A percentile compares a stretch with the other conserved stretches of the same genome.
Conservation (phyloP, 2,888 invertebrate genomes). For the Pelosia muscerda region DNA sequence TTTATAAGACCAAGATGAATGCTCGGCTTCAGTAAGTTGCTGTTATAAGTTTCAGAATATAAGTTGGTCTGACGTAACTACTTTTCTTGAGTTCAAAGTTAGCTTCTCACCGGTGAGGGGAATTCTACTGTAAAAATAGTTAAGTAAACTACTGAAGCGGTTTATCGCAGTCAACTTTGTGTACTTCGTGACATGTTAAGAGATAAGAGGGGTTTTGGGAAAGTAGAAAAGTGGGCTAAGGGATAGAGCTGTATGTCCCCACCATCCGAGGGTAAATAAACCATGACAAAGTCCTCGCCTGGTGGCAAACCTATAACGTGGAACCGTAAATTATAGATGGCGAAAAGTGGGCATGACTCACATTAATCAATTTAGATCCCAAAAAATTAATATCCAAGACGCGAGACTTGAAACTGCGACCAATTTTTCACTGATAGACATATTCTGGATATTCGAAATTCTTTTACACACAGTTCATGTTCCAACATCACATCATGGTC, state of each 20-base stretch:
- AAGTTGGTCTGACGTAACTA: conserved; percentile 44
- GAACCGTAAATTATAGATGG: too few relatives aligned
- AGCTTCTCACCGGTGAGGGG: conserved; percentile 33
- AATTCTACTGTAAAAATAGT: conserved; percentile 37
- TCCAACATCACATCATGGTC: too few relatives aligned
- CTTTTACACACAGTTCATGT: too few relatives aligned
- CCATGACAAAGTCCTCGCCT: too few relatives aligned
- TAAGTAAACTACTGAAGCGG: conserved; percentile 31
- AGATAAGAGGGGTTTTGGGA: not conserved
- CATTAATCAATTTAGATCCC: too few relatives aligned
- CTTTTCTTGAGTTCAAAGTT: conserved; percentile 26
- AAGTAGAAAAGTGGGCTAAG: not conserved
- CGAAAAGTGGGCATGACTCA: too few relatives aligned
- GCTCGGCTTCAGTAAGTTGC: conserved; percentile 27
- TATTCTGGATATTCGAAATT: too few relatives aligned
- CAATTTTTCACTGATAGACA: too few relatives aligned
- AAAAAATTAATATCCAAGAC: too few relatives aligned
- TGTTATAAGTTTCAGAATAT: conserved; percentile 44
- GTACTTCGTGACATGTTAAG: not conserved
- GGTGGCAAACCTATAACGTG: too few relatives aligned
- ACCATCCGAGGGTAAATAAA: too few relatives aligned
- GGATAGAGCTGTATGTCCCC: not conserved
- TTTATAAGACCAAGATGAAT: conserved; percentile 37
- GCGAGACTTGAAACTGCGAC: too few relatives aligned
- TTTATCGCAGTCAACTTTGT: conserved; percentile 28